phyloP scores from a whole-genome alignment of 1,140 invertebrate species.

The Oreohelix idahoensis region DNA sequence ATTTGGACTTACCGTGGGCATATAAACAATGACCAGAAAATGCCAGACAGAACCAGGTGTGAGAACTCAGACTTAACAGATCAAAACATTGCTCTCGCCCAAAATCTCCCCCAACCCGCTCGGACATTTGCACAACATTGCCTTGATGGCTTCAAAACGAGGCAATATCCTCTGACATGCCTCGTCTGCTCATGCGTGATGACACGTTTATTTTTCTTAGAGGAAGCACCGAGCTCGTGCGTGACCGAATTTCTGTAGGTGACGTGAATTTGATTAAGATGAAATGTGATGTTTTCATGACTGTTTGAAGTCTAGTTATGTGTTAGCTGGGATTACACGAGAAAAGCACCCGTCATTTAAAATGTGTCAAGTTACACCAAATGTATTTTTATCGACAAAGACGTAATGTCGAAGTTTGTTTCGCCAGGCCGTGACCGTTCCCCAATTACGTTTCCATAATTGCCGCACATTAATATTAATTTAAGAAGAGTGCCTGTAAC shows the following conservation, averaged over 20 bases:
- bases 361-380: neutral
- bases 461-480: slow-evolving; percentile 3
- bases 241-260: neutral
- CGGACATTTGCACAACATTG: neutral
- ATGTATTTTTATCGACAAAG: slow-evolving; percentile 2
- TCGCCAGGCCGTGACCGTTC: neutral
- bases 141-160: neutral
- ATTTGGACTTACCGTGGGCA: no score
- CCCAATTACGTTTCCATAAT: neutral
- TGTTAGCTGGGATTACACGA: neutral
- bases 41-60: neutral
- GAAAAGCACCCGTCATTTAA: neutral
- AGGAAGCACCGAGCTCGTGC: neutral
- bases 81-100: neutral
- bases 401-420: slow-evolving; percentile 1
- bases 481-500: neutral
- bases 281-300: neutral
- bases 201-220: neutral
- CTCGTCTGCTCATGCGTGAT: neutral
- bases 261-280: neutral
- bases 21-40: no score
- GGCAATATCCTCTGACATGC: neutral
- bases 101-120: neutral
- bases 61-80: neutral
- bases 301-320: neutral